A percentile compares a stretch with the other conserved stretches of the same genome.
Conservation (phyloP, 2,113 vertebrate species). For the Ceyx melanurus region DNA sequence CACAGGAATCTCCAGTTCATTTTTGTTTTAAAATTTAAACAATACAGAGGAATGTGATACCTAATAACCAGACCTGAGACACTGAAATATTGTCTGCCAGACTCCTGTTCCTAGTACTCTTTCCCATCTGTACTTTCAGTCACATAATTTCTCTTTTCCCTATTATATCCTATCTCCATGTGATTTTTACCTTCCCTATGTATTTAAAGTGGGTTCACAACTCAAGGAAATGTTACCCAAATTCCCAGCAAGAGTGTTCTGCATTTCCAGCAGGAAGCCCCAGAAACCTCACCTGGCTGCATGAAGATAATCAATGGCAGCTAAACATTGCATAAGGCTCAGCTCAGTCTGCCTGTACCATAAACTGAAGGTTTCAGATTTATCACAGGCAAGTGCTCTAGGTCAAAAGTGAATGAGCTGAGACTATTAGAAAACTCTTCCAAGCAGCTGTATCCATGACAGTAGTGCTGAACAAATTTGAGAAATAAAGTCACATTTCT, state of each 20-base stretch:
- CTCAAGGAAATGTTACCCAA: background rate
- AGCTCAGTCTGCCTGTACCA: background rate
- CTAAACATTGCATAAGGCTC: background rate
- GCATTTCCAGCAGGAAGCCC: background rate
- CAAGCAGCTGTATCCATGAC: background rate
- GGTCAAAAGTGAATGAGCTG: background rate
- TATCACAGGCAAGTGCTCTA: background rate
- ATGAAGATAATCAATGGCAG: background rate
- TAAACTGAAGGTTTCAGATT: background rate
- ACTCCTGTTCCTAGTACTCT: background rate
- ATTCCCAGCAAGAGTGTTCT: background rate
- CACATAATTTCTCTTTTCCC: background rate
- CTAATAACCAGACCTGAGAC: background rate
- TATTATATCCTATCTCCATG: background rate
- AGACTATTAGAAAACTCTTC: background rate
- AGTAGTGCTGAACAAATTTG: background rate
- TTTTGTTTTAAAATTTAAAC: background rate
- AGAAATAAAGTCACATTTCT: background rate
- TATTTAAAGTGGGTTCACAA: background rate
- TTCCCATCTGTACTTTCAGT: background rate
- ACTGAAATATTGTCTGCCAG: background rate
- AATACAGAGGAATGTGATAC: background rate
- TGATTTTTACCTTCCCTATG: background rate
- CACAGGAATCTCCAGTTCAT: background rate
- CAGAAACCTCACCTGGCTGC: background rate